phyloP scores from a whole-genome alignment of 2,888 invertebrate species.

The Sarcophaga caerulescens region DNA sequence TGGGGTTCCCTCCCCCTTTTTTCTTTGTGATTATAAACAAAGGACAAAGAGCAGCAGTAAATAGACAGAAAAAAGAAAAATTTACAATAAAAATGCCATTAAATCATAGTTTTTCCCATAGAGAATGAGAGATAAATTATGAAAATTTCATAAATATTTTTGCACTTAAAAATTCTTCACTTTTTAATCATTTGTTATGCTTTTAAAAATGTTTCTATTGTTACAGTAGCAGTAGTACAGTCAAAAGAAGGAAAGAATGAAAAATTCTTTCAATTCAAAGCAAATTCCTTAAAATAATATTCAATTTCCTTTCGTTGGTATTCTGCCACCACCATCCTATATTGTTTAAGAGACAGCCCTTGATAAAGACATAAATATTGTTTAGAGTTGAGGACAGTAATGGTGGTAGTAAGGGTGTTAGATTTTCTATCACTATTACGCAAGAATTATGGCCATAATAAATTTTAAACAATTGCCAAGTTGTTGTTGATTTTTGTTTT shows the following conservation, averaged over 20 bases:
- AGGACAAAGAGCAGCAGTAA: constrained; percentile 37
- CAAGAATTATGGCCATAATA: constrained; percentile 12
- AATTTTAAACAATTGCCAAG: constrained; percentile 5
- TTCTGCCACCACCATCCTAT: not conserved
- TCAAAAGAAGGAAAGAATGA: not conserved
- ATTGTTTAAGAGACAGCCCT: not conserved
- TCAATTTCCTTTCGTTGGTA: not conserved
- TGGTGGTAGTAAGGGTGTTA: not conserved
- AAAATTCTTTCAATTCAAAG: not conserved
- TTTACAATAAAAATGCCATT: constrained; percentile 40
- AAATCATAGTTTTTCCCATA: constrained; percentile 58
- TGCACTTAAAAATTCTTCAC: constrained; percentile 57
- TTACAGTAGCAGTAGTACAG: not conserved
- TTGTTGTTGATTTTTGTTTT: not conserved
- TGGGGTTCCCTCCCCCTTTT: not conserved
- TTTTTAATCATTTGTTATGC: constrained; percentile 60
- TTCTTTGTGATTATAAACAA: constrained; percentile 42
- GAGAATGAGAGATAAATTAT: constrained; percentile 29
- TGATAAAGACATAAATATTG: constrained; percentile 25
- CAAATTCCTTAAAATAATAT: not conserved
- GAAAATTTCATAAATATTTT: constrained; percentile 45
- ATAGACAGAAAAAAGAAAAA: constrained; percentile 35
- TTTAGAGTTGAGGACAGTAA: not conserved
- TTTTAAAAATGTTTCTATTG: constrained; percentile 15
- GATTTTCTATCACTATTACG: not conserved